Evolutionary conservation across 1,140 invertebrate species (phyloP), one percentile per base, ranked within the genome.

Genomic region (Arion vulgaris): DNA sequence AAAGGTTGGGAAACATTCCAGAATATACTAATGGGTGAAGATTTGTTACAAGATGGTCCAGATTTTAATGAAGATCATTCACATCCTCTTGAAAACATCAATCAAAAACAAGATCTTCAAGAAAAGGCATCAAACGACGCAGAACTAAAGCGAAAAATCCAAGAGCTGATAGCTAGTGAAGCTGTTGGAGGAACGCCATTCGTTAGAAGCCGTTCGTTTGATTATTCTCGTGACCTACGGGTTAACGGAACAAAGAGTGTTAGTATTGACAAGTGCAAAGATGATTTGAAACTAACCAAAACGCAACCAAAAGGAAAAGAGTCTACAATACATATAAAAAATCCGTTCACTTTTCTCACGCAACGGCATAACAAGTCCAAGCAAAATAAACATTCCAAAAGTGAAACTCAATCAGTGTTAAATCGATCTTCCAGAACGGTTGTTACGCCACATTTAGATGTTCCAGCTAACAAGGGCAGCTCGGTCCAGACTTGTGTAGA

Each of bases 141-240:
- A 0, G 76, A 79, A 34, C 19, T 79, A 2, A 11, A 68, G 5
- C 13, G 23, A 1, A 79, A 41, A 53, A 68, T 79, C 36, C 28
- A 68, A 36, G 57, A 79, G 38, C 38, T 79, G 34, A 34, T 79
- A 7, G 41, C 39, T 15, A 79, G 76, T 68, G 13, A 17, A n/a
- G 76, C 39, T 11, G 26, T 4, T 34, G 28, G n/a, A n/a, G n/a
- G 5, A 5, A 79, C 17, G 32, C 76, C 53, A n/a, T 28, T 36
- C n/a, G 76, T 68, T 0, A 49, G 76, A 62, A 79, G 53, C 34
- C 51, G 76, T 17, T 79, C 76, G 13, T 38, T 79, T 68, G 76
- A 79, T 41, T 62, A 34, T 45, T 34, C 32, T 19, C 51, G 26
- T 13, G 57, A 79, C 41, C 1, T 38, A 1, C 26, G 76, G 4